Conservation (phyloP, 1,140 invertebrate species). For the Melanaphis sacchari region DNA sequence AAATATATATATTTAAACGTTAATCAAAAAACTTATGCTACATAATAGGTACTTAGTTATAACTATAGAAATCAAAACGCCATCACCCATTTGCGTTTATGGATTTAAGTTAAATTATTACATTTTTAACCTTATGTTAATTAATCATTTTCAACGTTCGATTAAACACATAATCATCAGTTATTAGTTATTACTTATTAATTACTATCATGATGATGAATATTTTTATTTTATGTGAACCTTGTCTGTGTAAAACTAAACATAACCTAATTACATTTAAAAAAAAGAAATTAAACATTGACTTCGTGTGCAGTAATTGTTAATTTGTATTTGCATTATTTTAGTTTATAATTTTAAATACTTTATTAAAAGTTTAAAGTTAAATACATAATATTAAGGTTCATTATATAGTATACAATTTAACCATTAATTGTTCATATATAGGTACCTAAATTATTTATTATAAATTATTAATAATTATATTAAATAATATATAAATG, state of each 20-base stretch:
- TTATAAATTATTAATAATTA: not conserved
- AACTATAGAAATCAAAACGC: not conserved
- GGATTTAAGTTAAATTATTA: not conserved
- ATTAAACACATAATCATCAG: not conserved
- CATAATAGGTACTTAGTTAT: not conserved
- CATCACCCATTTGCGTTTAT: not conserved
- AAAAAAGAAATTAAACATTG: not conserved
- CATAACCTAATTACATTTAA: not conserved
- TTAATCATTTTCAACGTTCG: not conserved
- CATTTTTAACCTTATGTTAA: not conserved
- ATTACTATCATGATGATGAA: not conserved
- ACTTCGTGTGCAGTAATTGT: not conserved
- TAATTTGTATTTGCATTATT: not conserved
- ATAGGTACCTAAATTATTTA: not conserved
- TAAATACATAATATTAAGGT: not conserved
- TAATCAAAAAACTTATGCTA: not conserved
- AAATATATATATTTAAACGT: not conserved
- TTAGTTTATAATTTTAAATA: not conserved
- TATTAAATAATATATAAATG: not conserved
- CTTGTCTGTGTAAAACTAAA: not conserved
- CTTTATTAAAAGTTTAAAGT: not conserved
- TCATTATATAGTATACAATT: too few relatives aligned
- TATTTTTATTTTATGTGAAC: not conserved
- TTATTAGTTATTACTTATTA: not conserved
- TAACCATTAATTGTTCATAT: too few relatives aligned